Conservation (phyloP, 2,113 vertebrate genomes). For the Pandion haliaetus region DNA sequence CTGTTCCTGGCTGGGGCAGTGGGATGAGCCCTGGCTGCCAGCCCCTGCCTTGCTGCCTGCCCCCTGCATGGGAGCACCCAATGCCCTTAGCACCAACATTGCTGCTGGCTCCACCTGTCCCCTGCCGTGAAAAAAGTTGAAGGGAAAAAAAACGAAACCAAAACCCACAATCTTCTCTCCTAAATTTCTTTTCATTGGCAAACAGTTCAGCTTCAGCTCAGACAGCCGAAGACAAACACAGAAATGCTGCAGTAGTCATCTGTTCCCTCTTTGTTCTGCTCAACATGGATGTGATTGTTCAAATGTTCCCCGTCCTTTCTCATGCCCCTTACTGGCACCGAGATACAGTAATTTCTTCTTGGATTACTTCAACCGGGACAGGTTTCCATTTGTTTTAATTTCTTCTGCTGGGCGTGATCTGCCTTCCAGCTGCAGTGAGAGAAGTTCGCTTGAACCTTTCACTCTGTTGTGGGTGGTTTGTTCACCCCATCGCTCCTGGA, state of each 20-base stretch:
- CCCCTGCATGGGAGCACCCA: rapidly evolving
- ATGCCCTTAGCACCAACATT: background rate
- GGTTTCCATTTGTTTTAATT: background rate
- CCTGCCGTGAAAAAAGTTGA: background rate
- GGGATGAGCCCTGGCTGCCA: background rate
- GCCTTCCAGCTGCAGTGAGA: background rate
- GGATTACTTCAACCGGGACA: background rate
- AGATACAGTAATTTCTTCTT: background rate
- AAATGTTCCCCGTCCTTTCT: background rate
- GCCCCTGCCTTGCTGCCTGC: background rate
- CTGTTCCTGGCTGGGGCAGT: background rate
- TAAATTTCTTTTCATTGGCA: background rate
- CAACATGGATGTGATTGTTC: background rate
- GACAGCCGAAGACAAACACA: background rate
- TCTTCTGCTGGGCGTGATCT: background rate
- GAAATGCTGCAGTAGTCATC: background rate
- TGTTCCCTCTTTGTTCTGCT: background rate
- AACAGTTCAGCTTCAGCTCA: background rate
- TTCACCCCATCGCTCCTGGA: background rate
- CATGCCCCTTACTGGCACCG: background rate
- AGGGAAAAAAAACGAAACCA: too few species aligned
- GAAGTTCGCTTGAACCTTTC: background rate
- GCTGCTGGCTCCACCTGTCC: background rate
- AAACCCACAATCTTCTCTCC: background rate
- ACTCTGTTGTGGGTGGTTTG: background rate